Evolutionary conservation across 2,888 invertebrate species (phyloP), one percentile per base, ranked within the genome.

Genomic region (Nomada fucata): DNA sequence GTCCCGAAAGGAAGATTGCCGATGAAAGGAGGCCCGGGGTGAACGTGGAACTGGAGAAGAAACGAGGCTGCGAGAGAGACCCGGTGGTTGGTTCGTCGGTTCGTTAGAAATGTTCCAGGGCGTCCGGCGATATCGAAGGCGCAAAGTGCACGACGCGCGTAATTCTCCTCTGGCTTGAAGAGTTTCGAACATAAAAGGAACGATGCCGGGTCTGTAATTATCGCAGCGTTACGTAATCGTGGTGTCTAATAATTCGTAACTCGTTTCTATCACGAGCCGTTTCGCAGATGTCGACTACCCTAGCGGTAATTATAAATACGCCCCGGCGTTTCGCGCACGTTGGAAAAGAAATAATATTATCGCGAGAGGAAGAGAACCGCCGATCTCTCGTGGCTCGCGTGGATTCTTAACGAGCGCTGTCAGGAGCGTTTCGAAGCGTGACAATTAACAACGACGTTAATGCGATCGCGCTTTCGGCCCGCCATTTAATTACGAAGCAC

Each of bases 331-430:
- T 36, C 36, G 7, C 36, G 11, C 3, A 4, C 4, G 23, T 10
- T 4, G 2, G 23, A 23, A 23, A 23, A 13, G 13, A 57, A 57
- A 55, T 10, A 11, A 42, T 13, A 13, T 13, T 18, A 2, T 29
- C 20, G 29, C 13, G n/a, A 18, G 11, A 26, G 23, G 47, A n/a
- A 36, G 47, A 29, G 26, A 36, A 29, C 36, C 20, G n/a, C 42
- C 42, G 53, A 44, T 61, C 67, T 53, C 67, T 53, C 20, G 36
- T 53, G 20, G 11, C 13, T 2, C 1, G 52, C 29, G 59, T 55
- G 67, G 61, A 78, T 64, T 52, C 60, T 47, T 57, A 81, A 73
- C 82, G 42, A 78, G 61, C 52, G 5, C 60, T 50, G 82, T 80
- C 71, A 72, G 26, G 50, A 13, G 73, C 29, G 15, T 53, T 68